Evolutionary conservation across 2,888 invertebrate species (phyloP).

Genomic region (Trachelus iudaicus): DNA sequence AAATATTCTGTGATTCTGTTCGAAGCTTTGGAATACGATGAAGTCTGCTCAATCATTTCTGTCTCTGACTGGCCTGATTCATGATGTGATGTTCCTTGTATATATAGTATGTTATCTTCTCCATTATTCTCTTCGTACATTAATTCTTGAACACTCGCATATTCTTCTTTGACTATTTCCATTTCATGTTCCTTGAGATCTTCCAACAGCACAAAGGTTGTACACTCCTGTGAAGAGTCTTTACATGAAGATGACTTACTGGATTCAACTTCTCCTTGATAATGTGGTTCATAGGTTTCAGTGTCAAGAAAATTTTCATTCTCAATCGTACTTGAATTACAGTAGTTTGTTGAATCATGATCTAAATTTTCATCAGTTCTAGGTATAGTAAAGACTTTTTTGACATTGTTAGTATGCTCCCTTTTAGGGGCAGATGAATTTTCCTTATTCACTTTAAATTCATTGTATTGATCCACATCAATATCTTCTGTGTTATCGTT

Average conservation of each 20-base stretch:
- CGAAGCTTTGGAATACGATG: not conserved
- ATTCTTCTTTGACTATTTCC: not conserved
- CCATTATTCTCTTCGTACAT: not conserved
- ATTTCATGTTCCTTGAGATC: not conserved
- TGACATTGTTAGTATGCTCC: not conserved
- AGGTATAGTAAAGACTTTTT: slow-evolving; percentile 16
- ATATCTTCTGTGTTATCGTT: slow-evolving; percentile 23
- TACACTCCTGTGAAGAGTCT: not conserved
- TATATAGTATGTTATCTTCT: not conserved
- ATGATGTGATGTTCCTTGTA: not conserved
- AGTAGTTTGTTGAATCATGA: not conserved
- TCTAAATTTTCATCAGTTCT: slow-evolving; percentile 16
- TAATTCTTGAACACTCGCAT: not conserved
- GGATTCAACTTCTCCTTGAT: not conserved
- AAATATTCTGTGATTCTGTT: not conserved
- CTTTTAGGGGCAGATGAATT: not conserved
- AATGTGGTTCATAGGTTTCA: not conserved
- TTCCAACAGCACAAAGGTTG: not conserved
- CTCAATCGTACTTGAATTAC: not conserved
- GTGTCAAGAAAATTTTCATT: not conserved
- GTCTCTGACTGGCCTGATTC: not conserved
- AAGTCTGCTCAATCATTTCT: not conserved
- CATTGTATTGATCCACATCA: slow-evolving; percentile 28
- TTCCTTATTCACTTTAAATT: slow-evolving; percentile 31
- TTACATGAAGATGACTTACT: not conserved